phyloP scores from a whole-genome alignment of 2,797 vertebrate genomes.

The Chromobotia macracanthus region DNA sequence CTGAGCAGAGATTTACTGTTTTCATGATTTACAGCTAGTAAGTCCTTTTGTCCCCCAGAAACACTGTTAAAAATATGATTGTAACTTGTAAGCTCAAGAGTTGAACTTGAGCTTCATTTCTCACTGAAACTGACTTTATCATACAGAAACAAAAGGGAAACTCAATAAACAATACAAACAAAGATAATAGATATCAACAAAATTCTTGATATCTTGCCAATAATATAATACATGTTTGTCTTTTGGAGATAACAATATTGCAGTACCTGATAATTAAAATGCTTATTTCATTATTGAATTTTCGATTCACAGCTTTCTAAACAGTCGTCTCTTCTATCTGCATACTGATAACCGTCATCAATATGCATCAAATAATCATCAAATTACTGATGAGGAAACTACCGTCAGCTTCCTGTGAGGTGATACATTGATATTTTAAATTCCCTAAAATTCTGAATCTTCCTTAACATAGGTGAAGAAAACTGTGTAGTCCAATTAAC shows the following conservation, averaged over 20 bases:
- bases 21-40: neutral
- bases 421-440: neutral
- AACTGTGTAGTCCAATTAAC: neutral
- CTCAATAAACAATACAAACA: neutral
- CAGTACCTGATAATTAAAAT: neutral
- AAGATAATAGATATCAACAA: neutral
- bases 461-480: neutral
- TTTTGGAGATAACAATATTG: neutral
- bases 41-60: neutral
- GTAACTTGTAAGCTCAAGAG: too few species aligned
- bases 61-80: too few species aligned
- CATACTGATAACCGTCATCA: neutral
- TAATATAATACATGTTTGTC: neutral
- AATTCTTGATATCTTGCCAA: neutral
- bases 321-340: neutral
- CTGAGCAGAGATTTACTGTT: too few species aligned
- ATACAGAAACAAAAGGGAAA: too few species aligned
- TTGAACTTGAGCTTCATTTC: neutral
- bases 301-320: neutral
- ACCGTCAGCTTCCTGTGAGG: neutral
- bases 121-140: too few species aligned
- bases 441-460: neutral
- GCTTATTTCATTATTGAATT: neutral
- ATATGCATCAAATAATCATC: neutral
- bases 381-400: neutral